Evolutionary conservation across 2,888 invertebrate species (phyloP).

Genomic region (Tipula unca): DNA sequence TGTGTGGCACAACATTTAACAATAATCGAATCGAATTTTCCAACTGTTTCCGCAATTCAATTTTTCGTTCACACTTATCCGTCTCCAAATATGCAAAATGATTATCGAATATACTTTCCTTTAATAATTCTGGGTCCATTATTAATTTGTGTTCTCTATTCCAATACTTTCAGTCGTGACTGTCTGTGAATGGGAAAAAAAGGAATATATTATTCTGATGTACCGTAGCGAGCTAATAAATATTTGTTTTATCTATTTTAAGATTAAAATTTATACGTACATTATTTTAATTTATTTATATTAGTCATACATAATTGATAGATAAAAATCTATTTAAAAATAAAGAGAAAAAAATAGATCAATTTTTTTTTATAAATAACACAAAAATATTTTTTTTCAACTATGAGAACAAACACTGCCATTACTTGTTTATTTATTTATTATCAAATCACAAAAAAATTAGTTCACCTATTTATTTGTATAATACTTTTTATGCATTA

Average conservation of each 20-base stretch:
- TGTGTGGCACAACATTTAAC: conserved; percentile 66
- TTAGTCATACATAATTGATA: conserved; percentile 14
- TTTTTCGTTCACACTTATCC: conserved; percentile 69
- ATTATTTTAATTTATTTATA: background rate
- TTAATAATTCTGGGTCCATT: conserved; percentile 45
- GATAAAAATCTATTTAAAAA: conserved; percentile 14
- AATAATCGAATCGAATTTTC: conserved; percentile 66
- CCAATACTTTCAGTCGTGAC: background rate
- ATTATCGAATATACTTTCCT: conserved; percentile 62
- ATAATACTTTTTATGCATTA: background rate
- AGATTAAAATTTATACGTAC: background rate
- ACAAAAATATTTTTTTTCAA: background rate
- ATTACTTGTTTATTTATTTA: background rate
- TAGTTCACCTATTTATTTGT: background rate
- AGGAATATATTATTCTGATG: background rate
- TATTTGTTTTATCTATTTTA: background rate
- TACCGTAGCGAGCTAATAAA: background rate
- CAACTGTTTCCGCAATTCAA: conserved; percentile 64
- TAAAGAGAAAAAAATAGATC: background rate
- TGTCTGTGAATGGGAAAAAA: background rate
- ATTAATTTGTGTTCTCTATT: background rate
- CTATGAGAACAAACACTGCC: background rate
- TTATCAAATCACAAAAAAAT: background rate
- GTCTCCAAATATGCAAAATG: conserved; percentile 73
- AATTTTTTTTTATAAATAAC: background rate